Percentiles rank a stretch among this genome's conserved stretches.
phyloP scores from a whole-genome alignment of 2,888 invertebrate genomes.

The Epinotia nisella region DNA sequence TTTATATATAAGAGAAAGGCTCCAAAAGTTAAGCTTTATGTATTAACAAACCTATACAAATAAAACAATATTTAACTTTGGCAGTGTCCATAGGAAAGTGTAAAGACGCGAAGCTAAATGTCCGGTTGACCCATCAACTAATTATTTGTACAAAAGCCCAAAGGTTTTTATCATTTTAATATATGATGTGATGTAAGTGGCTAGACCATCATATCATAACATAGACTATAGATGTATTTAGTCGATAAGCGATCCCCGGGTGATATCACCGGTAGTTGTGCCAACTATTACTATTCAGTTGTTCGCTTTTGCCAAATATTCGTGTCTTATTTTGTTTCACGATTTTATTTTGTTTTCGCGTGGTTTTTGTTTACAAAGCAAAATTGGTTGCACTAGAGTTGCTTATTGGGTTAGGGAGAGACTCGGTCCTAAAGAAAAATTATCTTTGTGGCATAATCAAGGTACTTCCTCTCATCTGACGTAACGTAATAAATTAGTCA shows the following conservation, averaged over 20 bases:
- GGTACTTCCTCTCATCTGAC: background rate
- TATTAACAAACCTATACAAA: no score
- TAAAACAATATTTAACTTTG: no score
- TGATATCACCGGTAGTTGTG: conserved; percentile 57
- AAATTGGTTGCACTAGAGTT: background rate
- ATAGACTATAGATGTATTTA: conserved; percentile 17
- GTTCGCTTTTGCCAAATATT: conserved; percentile 78
- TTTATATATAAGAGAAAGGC: no score
- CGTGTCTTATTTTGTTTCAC: conserved; percentile 74
- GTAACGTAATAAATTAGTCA: background rate
- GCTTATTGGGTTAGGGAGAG: background rate
- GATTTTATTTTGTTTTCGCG: conserved; percentile 60
- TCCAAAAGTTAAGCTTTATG: no score
- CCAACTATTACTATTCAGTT: conserved; percentile 75
- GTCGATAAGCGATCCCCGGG: conserved; percentile 39
- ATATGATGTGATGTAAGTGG: background rate
- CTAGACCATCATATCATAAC: conserved; percentile 29
- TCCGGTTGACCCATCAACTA: no score
- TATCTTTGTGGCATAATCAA: background rate
- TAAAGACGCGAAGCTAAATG: no score
- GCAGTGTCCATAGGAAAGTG: no score
- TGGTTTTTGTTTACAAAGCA: background rate
- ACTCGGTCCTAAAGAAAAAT: background rate
- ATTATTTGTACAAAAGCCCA: background rate
- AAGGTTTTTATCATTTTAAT: background rate